Conservation (phyloP, 2,113 vertebrate species). For the Clarias magur region DNA sequence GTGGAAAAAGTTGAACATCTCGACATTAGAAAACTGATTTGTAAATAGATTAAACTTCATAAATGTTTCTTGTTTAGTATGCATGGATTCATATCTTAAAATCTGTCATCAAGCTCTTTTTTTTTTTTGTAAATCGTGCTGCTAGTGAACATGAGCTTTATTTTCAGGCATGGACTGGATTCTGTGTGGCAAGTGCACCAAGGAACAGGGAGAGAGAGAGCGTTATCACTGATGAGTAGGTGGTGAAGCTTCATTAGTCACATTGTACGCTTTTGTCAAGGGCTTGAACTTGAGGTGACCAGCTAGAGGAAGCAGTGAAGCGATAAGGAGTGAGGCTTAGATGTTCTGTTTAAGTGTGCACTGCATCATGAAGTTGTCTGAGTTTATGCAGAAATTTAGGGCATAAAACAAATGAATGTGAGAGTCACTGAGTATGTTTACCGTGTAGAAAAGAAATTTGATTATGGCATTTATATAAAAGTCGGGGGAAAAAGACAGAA, state of each 20-base stretch:
- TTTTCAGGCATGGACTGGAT: neutral
- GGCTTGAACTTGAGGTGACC: constrained; percentile 15
- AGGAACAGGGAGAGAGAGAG: neutral
- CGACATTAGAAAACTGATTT: neutral
- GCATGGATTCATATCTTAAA: neutral
- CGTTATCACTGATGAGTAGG: constrained; percentile 9
- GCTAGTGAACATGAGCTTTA: neutral
- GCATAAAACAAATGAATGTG: neutral
- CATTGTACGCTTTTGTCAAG: constrained; percentile 25
- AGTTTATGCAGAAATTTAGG: neutral
- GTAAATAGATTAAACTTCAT: neutral
- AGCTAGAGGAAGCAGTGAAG: constrained; percentile 5
- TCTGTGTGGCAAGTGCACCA: neutral
- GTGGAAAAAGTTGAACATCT: neutral
- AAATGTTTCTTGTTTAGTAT: neutral
- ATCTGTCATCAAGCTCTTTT: neutral
- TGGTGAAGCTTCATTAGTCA: constrained; percentile 9
- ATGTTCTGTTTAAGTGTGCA: constrained; percentile 14
- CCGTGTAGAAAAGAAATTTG: neutral
- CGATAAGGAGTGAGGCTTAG: neutral
- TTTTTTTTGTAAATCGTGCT: neutral
- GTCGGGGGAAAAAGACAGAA: neutral
- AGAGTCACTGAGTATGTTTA: neutral
- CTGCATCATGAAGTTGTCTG: constrained; percentile 1
- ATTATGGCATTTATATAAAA: neutral